Evolutionary conservation across 2,797 vertebrate genomes (phyloP), one percentile per base, ranked within the genome.

Genomic region (Chiroxiphia lanceolata): DNA sequence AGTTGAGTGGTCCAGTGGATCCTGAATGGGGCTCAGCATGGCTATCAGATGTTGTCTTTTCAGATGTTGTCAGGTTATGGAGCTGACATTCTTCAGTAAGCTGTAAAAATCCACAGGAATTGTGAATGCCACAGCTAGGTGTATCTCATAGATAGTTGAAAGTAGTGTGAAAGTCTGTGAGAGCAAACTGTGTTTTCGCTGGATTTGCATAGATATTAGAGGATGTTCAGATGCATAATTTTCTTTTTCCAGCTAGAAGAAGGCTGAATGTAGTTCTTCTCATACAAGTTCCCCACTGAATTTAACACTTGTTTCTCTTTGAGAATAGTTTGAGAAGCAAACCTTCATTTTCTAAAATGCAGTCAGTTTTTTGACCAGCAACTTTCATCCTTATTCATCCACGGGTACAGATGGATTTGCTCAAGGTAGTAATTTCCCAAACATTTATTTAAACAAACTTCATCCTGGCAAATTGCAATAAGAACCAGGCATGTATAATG

Each of bases 361-460:
- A 61, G 65, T 59, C 63, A 22, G 34, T 84, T 89, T 31, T 95
- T 90, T 86, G 67, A 67, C 77, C 31, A 82, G 51, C 19, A 81
- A 13, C 23, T 57, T 79, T 79, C n/a, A 50, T 75, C 11, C 36
- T 70, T 79, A 56, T 67, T 93, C 19, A 17, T 89, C 61, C 85
- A 53, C 7, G 7, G 26, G 60, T 63, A 69, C 48, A 88, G 53
- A 68, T 48, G 59, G 38, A 56, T 87, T 87, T 90, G 48, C 70
- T 92, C n/a, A 84, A 88, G 53, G 61, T 67, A 71, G 57, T 77
- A 71, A 80, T 93, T 91, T 83, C 51, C 56, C 51, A 72, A 85
- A 82, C 12, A 76, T 83, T 88, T 84, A 92, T 84, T 89, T 47
- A 65, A 93, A 88, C 38, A 71, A 83, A 93, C 89, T 34, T 76